Conservation (phyloP, 2,797 vertebrate species). For the Kryptolebias ocellatus region DNA sequence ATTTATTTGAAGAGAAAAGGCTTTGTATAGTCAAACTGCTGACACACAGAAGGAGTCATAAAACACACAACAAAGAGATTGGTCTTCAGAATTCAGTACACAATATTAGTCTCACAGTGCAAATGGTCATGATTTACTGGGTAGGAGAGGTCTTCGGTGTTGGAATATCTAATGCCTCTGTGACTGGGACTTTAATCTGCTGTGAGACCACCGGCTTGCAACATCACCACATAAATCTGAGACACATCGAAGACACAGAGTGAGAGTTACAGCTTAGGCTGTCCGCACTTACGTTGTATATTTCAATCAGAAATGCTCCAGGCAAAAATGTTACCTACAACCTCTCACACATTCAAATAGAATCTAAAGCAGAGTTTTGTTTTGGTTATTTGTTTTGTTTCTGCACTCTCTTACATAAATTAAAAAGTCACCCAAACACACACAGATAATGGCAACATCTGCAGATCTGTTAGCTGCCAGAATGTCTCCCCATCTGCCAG, state of each 20-base stretch:
- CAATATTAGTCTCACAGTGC: conserved; percentile 3
- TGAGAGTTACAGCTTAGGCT: conserved; percentile 33
- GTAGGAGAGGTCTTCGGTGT: conserved; percentile 32
- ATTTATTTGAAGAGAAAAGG: not conserved
- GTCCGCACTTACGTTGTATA: not conserved
- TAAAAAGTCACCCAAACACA: conserved; percentile 22
- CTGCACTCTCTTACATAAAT: not conserved
- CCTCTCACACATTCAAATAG: not conserved
- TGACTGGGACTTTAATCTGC: conserved; percentile 58
- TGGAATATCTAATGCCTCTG: conserved; percentile 58
- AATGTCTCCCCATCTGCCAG: conserved; percentile 40
- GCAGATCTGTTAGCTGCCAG: conserved; percentile 32
- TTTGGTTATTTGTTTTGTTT: not conserved
- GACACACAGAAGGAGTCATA: conserved; percentile 25
- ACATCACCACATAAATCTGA: conserved; percentile 51
- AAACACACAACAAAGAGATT: not conserved
- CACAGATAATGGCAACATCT: conserved; percentile 24
- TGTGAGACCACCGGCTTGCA: conserved; percentile 29
- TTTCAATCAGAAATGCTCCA: not conserved
- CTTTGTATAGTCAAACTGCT: not conserved
- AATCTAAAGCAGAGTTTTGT: not conserved
- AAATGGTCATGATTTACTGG: conserved; percentile 41
- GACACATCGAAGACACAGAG: conserved; percentile 1
- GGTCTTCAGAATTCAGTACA: conserved; percentile 7
- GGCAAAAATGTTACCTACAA: not conserved